phyloP scores from a whole-genome alignment of 2,888 invertebrate species.

The Diaphora mendica region DNA sequence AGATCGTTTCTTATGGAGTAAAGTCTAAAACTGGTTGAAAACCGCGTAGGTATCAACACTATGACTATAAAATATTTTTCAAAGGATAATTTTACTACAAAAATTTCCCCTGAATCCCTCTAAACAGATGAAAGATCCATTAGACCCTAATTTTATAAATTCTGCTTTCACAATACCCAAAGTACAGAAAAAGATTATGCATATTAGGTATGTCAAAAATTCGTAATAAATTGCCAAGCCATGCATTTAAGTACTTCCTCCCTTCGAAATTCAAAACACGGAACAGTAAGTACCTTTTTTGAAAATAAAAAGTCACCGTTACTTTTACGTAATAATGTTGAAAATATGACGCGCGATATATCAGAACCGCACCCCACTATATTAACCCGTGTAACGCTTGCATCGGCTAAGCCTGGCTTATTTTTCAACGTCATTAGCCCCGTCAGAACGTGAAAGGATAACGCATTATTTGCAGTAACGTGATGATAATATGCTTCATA shows the following conservation, averaged over 20 bases:
- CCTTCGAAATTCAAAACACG: constrained; percentile 41
- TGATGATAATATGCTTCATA: constrained; percentile 57
- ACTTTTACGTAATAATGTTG: constrained; percentile 59
- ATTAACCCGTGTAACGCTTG: constrained; percentile 57
- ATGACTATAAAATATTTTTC: neutral
- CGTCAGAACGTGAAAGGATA: constrained; percentile 65
- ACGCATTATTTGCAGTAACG: constrained; percentile 61
- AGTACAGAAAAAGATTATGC: constrained; percentile 13
- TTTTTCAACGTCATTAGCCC: constrained; percentile 67
- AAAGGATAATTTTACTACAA: neutral
- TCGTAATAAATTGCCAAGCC: constrained; percentile 26
- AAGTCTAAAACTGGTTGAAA: no score
- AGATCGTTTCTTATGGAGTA: no score
- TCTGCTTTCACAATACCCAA: constrained; percentile 5
- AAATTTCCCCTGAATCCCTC: neutral
- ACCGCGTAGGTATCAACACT: neutral
- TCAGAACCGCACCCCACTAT: constrained; percentile 59
- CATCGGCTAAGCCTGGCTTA: constrained; percentile 64
- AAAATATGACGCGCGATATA: constrained; percentile 63
- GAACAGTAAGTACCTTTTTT: constrained; percentile 40
- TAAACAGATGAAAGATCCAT: constrained; percentile 1
- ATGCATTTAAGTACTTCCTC: constrained; percentile 30
- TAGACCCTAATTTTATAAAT: constrained; percentile 9
- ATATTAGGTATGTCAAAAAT: constrained; percentile 17
- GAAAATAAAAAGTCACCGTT: constrained; percentile 60